Percentiles rank a stretch among this genome's conserved stretches.
Conservation (phyloP, 2,113 vertebrate species). For the Hemiscyllium ocellatum region DNA sequence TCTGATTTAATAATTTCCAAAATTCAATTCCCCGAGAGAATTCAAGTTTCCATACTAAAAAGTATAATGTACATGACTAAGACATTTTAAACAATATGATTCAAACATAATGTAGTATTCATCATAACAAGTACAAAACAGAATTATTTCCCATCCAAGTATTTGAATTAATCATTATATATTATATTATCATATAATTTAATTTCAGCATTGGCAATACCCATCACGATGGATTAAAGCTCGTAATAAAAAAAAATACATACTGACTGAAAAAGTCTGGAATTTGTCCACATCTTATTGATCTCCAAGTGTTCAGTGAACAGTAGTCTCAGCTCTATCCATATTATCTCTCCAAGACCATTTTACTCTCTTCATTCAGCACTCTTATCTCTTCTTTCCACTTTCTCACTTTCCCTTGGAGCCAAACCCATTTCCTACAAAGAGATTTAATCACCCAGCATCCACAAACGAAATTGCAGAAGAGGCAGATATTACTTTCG, state of each 20-base stretch:
- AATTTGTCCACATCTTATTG: conserved; percentile 1
- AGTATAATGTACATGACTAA: background rate
- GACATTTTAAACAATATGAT: background rate
- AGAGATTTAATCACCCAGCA: background rate
- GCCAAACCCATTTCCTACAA: background rate
- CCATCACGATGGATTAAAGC: background rate
- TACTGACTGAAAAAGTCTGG: background rate
- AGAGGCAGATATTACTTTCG: background rate
- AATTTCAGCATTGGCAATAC: background rate
- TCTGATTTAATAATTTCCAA: background rate
- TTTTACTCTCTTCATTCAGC: background rate
- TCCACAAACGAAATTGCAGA: background rate
- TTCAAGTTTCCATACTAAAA: background rate
- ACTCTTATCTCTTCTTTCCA: background rate
- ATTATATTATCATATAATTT: background rate
- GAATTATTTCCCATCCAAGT: background rate
- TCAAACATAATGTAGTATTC: background rate
- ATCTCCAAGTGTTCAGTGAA: background rate
- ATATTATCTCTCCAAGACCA: background rate
- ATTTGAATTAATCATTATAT: background rate
- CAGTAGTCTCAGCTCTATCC: background rate
- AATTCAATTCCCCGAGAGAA: background rate
- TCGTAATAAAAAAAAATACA: background rate
- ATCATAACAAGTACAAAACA: background rate
- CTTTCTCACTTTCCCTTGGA: background rate